phyloP scores from a whole-genome alignment of 2,113 vertebrate species.

The Arvicanthis niloticus region DNA sequence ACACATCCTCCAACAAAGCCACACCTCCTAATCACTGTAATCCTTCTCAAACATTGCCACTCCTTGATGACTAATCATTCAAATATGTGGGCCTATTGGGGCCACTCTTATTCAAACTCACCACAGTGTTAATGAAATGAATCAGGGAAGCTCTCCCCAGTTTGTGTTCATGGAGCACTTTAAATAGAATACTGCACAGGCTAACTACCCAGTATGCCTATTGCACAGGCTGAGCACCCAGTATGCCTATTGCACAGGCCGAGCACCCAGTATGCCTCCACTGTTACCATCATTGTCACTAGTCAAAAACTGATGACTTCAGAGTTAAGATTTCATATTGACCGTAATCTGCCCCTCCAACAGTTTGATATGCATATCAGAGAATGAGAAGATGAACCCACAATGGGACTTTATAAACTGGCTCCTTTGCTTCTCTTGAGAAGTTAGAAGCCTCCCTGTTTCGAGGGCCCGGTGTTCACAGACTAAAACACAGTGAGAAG shows the following conservation, averaged over 20 bases:
- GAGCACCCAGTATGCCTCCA: background rate
- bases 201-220: background rate
- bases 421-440: background rate
- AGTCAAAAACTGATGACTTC: background rate
- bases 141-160: background rate
- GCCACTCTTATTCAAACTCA: background rate
- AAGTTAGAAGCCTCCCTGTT: background rate
- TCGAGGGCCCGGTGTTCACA: background rate
- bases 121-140: background rate
- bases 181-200: background rate
- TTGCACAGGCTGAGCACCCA: background rate
- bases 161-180: fast-evolving
- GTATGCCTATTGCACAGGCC: background rate
- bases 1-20: background rate
- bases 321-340: background rate
- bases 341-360: background rate
- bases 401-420: fast-evolving
- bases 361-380: background rate
- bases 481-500: background rate
- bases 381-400: background rate
- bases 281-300: background rate
- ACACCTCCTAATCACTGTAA: background rate
- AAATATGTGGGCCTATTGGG: background rate
- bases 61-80: background rate
- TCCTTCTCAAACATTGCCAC: background rate